These are phyloP conservation scores for Rhyacophila evoluta DNA, from an alignment of 2,888 invertebrate genomes.

Conservation along the genomic window DNA sequence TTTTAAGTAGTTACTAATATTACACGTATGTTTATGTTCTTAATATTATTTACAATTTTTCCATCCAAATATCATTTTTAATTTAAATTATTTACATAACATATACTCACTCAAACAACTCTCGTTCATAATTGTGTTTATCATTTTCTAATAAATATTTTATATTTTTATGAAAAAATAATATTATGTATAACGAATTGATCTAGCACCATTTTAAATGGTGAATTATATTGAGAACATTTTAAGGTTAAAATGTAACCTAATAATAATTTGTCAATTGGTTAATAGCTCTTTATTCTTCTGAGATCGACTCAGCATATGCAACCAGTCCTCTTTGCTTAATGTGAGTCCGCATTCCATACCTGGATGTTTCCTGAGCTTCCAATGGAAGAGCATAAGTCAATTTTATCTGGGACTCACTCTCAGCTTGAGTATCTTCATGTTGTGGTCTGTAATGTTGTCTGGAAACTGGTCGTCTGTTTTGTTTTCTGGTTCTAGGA, in stretches of 20 bases:
- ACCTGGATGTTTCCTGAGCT: slow-evolving; percentile 42
- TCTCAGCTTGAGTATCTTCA: slow-evolving; percentile 41
- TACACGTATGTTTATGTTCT: background rate
- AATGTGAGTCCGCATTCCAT: slow-evolving; percentile 47
- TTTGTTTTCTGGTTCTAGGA: slow-evolving; percentile 47
- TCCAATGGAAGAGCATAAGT: slow-evolving; percentile 39
- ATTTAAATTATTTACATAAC: slow-evolving; percentile 3
- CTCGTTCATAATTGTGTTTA: background rate
- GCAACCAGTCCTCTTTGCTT: slow-evolving; percentile 29
- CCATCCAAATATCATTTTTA: background rate
- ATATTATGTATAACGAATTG: background rate
- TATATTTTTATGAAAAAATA: background rate
- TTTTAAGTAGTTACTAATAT: background rate
- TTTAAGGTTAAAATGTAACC: background rate
- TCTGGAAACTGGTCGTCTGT: slow-evolving; percentile 43
- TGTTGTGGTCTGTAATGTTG: slow-evolving; percentile 43
- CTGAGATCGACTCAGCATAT: background rate
- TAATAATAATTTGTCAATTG: background rate
- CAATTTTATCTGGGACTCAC: slow-evolving; percentile 41
- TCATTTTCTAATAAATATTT: slow-evolving; percentile 17
- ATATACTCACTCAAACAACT: background rate
- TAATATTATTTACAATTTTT: slow-evolving; percentile 14
- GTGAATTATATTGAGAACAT: background rate
- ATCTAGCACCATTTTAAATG: background rate
- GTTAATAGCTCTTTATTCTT: slow-evolving; percentile 3